These are phyloP conservation scores for Rhinopomastus cyanomelas DNA, from an alignment of 2,113 vertebrate genomes.

Conservation along the genomic window DNA sequence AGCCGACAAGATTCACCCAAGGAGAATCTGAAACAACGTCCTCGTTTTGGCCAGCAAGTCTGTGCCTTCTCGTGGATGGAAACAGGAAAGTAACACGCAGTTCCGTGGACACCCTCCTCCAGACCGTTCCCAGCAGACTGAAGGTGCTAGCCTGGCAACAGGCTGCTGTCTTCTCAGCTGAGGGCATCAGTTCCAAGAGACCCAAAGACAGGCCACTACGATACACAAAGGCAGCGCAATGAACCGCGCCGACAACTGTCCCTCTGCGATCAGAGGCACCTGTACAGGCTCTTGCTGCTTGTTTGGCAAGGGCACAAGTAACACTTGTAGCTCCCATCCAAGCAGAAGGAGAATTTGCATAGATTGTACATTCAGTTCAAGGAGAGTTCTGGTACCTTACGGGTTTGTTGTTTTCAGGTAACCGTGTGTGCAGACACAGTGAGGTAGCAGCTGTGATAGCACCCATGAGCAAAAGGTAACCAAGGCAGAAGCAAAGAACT, in stretches of 20 bases:
- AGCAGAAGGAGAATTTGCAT: slow-evolving; percentile 78
- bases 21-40: slow-evolving; percentile 16
- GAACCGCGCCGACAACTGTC: slow-evolving; percentile 69
- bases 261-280: slow-evolving; percentile 74
- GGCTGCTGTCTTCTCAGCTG: not conserved
- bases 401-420: slow-evolving; percentile 58
- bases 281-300: slow-evolving; percentile 76
- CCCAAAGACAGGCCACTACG: slow-evolving; percentile 67
- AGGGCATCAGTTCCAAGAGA: slow-evolving; percentile 65
- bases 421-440: slow-evolving; percentile 74
- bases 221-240: slow-evolving; percentile 64
- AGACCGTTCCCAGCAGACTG: slow-evolving; percentile 58
- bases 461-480: slow-evolving; percentile 74
- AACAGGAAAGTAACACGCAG: not conserved
- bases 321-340: slow-evolving; percentile 64
- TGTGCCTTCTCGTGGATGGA: slow-evolving; percentile 1
- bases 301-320: slow-evolving; percentile 72
- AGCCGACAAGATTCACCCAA: not conserved
- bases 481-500: slow-evolving; percentile 66
- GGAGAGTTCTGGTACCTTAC: slow-evolving; percentile 58
- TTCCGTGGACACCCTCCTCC: not conserved
- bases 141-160: slow-evolving; percentile 17
- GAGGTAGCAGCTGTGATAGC: slow-evolving; percentile 83
- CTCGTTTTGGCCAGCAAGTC: not conserved
- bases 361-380: slow-evolving; percentile 82